Evolutionary conservation across 1,140 invertebrate species (phyloP).

Genomic region (Drosophila pachea): DNA sequence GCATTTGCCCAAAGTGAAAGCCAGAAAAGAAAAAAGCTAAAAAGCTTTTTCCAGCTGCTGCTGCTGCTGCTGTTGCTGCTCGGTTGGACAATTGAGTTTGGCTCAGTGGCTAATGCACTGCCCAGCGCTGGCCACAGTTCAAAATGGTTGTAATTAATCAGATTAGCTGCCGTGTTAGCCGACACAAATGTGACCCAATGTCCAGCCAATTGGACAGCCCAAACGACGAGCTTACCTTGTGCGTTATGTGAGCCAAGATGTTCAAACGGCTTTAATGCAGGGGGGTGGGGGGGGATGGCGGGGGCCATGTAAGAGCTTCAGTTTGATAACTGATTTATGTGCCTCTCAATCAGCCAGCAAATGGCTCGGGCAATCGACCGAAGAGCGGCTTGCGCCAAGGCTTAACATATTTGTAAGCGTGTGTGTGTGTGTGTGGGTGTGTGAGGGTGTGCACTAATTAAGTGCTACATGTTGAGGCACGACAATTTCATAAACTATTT

Average conservation of each 20-base stretch:
- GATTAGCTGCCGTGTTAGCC: slow-evolving; percentile 26
- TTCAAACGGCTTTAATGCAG: no score
- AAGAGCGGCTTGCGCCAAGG: slow-evolving; percentile 24
- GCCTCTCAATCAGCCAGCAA: slow-evolving; percentile 55
- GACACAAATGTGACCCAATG: not conserved
- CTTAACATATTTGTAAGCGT: not conserved
- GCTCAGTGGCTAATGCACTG: slow-evolving; percentile 10
- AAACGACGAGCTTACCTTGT: not conserved
- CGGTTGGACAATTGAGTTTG: not conserved
- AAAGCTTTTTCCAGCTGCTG: no score
- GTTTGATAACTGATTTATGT: slow-evolving; percentile 65
- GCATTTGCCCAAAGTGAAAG: slow-evolving; percentile 6
- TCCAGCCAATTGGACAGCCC: slow-evolving; percentile 47
- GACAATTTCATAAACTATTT: slow-evolving; percentile 4
- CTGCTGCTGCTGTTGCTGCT: not conserved
- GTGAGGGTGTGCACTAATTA: slow-evolving; percentile 40
- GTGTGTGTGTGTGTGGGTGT: not conserved
- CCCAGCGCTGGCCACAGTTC: slow-evolving; percentile 7
- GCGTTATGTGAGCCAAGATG: not conserved
- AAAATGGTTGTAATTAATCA: slow-evolving; percentile 54
- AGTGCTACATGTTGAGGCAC: slow-evolving; percentile 45
- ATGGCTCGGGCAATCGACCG: slow-evolving; percentile 3
- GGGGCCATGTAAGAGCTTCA: slow-evolving; percentile 15
- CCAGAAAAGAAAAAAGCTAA: no score
- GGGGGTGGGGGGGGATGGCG: no score